Conservation (phyloP, 2,797 vertebrate genomes). For the Brotula barbata region DNA sequence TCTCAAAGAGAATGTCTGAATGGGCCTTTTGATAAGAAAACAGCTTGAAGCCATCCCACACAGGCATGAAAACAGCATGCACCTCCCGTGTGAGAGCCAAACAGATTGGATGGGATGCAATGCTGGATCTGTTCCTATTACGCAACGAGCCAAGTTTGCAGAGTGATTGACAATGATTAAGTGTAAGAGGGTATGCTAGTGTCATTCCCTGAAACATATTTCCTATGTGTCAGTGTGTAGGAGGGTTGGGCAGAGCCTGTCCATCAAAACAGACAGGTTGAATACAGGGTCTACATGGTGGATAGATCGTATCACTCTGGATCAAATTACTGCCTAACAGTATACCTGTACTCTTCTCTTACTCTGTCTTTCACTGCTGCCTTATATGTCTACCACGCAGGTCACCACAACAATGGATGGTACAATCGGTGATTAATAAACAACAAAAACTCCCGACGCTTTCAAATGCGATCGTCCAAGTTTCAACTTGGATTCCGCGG, state of each 20-base stretch:
- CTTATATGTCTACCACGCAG: conserved; percentile 34
- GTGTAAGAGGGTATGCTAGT: conserved; percentile 77
- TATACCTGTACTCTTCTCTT: conserved; percentile 47
- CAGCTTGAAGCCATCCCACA: conserved; percentile 81
- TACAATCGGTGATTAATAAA: conserved; percentile 9
- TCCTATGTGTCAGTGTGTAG: conserved; percentile 73
- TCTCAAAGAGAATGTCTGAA: conserved; percentile 78
- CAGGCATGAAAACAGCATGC: conserved; percentile 81
- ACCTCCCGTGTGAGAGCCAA: conserved; percentile 78
- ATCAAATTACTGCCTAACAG: conserved; percentile 59
- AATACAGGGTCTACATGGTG: conserved; percentile 52
- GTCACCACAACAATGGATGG: conserved; percentile 46
- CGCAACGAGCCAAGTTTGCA: conserved; percentile 70
- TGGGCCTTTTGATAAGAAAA: conserved; percentile 81
- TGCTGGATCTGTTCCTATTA: conserved; percentile 79
- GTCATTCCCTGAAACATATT: conserved; percentile 80
- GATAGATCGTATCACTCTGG: conserved; percentile 50
- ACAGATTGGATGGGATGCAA: conserved; percentile 78
- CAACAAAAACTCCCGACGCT: conserved; percentile 49
- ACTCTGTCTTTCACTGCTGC: conserved; percentile 32
- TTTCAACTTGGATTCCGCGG: conserved; percentile 75
- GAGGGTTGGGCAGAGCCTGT: conserved; percentile 74
- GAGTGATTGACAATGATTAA: conserved; percentile 81
- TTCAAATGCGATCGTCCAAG: conserved; percentile 69
- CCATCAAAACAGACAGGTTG: conserved; percentile 74